phyloP scores from a whole-genome alignment of 1,140 invertebrate species.

The Chymomyza costata region DNA sequence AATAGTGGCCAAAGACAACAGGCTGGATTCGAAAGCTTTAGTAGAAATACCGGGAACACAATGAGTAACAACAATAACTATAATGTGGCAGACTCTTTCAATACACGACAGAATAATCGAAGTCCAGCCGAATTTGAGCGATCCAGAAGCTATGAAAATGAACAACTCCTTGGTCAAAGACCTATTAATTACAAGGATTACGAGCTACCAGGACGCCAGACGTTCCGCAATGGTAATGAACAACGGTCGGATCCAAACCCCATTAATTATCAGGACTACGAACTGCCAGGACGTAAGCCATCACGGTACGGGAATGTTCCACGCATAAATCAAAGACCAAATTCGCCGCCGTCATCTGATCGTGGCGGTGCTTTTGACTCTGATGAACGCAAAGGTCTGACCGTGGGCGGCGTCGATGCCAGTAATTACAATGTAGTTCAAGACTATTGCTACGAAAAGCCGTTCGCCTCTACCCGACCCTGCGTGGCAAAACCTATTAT shows the following conservation, averaged over 20 bases:
- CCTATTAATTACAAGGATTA: constrained; percentile 8
- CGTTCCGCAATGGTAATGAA: too few species aligned
- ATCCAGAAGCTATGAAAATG: constrained; percentile 30
- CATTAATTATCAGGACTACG: constrained; percentile 1
- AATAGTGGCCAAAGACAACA: not conserved
- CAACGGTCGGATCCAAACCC: too few species aligned
- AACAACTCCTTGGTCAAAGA: constrained; percentile 20
- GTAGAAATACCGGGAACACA: constrained; percentile 30
- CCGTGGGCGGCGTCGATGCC: constrained; percentile 11
- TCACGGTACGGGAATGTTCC: too few species aligned
- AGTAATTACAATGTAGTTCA: constrained; percentile 49
- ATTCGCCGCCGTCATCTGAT: too few species aligned
- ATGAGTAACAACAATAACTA: constrained; percentile 11
- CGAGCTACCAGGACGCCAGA: not conserved
- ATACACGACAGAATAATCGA: constrained; percentile 11
- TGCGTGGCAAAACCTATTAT: constrained; percentile 43
- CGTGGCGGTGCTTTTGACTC: too few species aligned
- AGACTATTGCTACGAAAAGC: constrained; percentile 59
- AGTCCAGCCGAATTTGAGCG: constrained; percentile 9
- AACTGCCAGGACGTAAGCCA: too few species aligned
- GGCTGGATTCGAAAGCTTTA: not conserved
- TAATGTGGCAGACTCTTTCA: not conserved
- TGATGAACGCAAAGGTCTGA: constrained; percentile 1
- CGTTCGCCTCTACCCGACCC: constrained; percentile 25
- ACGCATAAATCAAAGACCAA: too few species aligned